These are phyloP conservation scores for Aix galericulata DNA, from an alignment of 2,113 vertebrate genomes.

Conservation along the genomic window DNA sequence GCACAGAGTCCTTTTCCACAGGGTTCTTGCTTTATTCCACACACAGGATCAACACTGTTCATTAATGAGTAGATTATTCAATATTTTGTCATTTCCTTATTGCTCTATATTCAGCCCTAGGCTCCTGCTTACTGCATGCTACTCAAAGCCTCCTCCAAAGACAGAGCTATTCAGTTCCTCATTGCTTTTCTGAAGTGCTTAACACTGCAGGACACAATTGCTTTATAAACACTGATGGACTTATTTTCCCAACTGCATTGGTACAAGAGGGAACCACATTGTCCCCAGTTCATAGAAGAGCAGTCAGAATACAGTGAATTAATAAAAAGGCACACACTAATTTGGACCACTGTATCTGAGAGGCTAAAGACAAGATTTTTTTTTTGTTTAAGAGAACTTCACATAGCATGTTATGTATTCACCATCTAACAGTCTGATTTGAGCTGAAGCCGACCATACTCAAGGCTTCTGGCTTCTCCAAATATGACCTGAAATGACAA, in stretches of 20 bases:
- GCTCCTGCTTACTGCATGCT: slow-evolving; percentile 4
- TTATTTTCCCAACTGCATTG: slow-evolving; percentile 40
- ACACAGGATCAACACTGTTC: background rate
- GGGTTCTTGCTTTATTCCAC: background rate
- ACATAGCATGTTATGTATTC: background rate
- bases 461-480: background rate
- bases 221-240: slow-evolving; percentile 26
- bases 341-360: background rate
- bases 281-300: background rate
- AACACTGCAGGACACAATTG: slow-evolving; percentile 30
- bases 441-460: background rate
- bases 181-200: slow-evolving; percentile 32
- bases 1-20: background rate
- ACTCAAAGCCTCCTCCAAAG: slow-evolving; percentile 32
- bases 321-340: background rate
- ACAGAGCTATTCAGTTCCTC: slow-evolving; percentile 36
- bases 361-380: background rate
- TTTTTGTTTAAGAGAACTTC: background rate
- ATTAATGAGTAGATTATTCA: background rate
- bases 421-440: background rate
- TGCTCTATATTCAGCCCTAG: background rate
- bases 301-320: background rate
- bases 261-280: background rate
- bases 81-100: slow-evolving; percentile 28
- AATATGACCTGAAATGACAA: background rate